A percentile compares a stretch with the other conserved stretches of the same genome.
Conservation (phyloP, 1,140 invertebrate genomes). For the Phenacoccus solenopsis region DNA sequence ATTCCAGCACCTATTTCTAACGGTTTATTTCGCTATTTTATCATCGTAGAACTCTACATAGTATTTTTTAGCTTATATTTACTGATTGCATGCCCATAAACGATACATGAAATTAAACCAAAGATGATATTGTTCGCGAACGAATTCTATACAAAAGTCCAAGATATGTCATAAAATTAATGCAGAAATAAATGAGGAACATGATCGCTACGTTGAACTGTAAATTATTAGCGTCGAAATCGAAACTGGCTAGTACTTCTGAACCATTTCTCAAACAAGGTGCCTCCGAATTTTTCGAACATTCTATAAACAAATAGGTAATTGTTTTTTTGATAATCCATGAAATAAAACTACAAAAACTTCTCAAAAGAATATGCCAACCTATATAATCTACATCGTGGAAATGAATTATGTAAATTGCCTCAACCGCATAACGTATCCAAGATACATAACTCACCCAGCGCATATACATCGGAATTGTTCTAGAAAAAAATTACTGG, state of each 20-base stretch:
- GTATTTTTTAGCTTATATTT: too few species aligned
- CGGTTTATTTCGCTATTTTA: too few species aligned
- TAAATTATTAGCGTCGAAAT: conserved; percentile 52
- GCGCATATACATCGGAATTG: conserved; percentile 59
- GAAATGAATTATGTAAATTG: conserved; percentile 69
- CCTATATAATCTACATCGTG: conserved; percentile 47
- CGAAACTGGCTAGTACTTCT: conserved; percentile 57
- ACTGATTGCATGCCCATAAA: too few species aligned
- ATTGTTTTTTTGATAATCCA: too few species aligned
- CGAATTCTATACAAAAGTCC: neutral
- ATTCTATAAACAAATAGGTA: neutral
- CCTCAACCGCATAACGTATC: conserved; percentile 85
- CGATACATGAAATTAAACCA: too few species aligned
- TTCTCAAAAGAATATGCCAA: too few species aligned
- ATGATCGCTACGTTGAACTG: conserved; percentile 40
- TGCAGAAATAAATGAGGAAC: neutral
- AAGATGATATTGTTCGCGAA: neutral
- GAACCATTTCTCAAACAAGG: conserved; percentile 57
- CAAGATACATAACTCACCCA: conserved; percentile 86
- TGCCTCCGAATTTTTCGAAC: conserved; percentile 41
- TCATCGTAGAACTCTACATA: too few species aligned
- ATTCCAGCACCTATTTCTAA: too few species aligned
- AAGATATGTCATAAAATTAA: neutral
- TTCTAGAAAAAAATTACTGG: conserved; percentile 40
- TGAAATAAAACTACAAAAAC: too few species aligned